These are phyloP conservation scores for Pantherophis alleghaniensis DNA, from an alignment of 2,797 vertebrate genomes.

Conservation along the genomic window DNA sequence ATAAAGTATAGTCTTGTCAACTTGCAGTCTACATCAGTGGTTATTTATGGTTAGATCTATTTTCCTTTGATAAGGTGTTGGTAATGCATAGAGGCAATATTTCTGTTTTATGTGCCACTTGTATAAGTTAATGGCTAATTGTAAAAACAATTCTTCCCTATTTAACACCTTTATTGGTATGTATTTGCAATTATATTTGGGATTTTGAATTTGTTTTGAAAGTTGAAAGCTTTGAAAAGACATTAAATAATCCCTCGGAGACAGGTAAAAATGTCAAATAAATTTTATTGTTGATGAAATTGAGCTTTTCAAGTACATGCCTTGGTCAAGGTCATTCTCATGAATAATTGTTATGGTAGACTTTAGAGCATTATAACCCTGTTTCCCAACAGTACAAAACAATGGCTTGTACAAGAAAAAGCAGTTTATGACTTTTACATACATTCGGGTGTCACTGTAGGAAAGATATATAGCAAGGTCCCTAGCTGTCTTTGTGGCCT, in stretches of 20 bases:
- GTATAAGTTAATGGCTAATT: conserved; percentile 36
- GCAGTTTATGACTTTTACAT: conserved; percentile 8
- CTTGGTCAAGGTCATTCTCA: conserved; percentile 30
- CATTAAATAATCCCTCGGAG: not conserved
- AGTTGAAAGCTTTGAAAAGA: conserved; percentile 4
- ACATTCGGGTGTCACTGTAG: not conserved
- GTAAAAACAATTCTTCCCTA: conserved; percentile 24
- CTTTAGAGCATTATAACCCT: conserved; percentile 16
- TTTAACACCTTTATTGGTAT: conserved; percentile 17
- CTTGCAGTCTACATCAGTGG: not conserved
- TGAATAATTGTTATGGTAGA: conserved; percentile 45
- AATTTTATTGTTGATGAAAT: conserved; percentile 32
- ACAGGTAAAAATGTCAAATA: conserved; percentile 32
- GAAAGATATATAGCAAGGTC: conserved; percentile 4
- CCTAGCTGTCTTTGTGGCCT: not conserved
- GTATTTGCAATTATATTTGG: conserved; percentile 23
- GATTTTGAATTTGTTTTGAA: conserved; percentile 6
- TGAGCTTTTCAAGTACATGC: conserved; percentile 15
- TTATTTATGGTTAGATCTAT: conserved; percentile 32
- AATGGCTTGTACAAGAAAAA: not conserved
- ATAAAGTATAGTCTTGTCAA: conserved; percentile 17
- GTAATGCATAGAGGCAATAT: conserved; percentile 52
- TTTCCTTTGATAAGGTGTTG: conserved; percentile 46
- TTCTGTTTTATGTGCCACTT: conserved; percentile 58
- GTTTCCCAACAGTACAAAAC: conserved; percentile 11